These are phyloP conservation scores for Lampris megalopsis DNA, from an alignment of 2,113 vertebrate species.

Conservation along the genomic window DNA sequence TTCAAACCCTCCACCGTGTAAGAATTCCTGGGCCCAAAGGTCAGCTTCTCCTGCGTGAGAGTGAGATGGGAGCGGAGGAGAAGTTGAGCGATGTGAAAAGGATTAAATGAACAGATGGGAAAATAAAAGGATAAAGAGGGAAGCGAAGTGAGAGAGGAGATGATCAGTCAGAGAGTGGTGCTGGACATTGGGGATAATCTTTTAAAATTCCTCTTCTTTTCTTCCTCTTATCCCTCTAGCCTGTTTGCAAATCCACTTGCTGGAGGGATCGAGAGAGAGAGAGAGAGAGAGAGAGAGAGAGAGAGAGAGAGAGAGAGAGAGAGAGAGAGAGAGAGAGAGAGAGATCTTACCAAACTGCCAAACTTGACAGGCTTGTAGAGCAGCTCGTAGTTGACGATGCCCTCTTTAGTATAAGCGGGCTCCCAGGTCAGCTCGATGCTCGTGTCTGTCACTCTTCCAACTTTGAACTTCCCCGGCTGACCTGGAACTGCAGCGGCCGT, in stretches of 20 bases:
- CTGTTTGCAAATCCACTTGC: conserved; percentile 30
- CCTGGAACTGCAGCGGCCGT: conserved; percentile 87
- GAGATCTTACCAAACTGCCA: conserved; percentile 85
- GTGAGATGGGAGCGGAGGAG: conserved; percentile 23
- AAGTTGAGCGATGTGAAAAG: background rate
- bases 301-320: conserved; percentile 13
- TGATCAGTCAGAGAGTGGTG: conserved; percentile 25
- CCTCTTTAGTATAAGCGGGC: conserved; percentile 90
- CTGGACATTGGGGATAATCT: conserved; percentile 41
- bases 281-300: conserved; percentile 18
- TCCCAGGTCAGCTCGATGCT: conserved; percentile 93
- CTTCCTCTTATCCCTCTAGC: conserved; percentile 22
- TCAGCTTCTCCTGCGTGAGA: conserved; percentile 86
- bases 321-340: background rate
- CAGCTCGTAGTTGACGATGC: conserved; percentile 94
- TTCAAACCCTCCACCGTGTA: conserved; percentile 92
- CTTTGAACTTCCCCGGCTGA: conserved; percentile 94
- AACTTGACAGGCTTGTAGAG: conserved; percentile 91
- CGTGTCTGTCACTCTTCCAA: conserved; percentile 91
- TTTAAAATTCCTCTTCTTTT: conserved; percentile 41
- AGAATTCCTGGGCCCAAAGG: conserved; percentile 88
- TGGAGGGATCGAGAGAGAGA: conserved; percentile 27
- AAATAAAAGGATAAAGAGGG: conserved; percentile 8
- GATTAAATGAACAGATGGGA: background rate
- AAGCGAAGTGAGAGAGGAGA: conserved; percentile 1